These are phyloP conservation scores for Schizotus pectinicornis DNA, from an alignment of 2,888 invertebrate species.

Conservation along the genomic window DNA sequence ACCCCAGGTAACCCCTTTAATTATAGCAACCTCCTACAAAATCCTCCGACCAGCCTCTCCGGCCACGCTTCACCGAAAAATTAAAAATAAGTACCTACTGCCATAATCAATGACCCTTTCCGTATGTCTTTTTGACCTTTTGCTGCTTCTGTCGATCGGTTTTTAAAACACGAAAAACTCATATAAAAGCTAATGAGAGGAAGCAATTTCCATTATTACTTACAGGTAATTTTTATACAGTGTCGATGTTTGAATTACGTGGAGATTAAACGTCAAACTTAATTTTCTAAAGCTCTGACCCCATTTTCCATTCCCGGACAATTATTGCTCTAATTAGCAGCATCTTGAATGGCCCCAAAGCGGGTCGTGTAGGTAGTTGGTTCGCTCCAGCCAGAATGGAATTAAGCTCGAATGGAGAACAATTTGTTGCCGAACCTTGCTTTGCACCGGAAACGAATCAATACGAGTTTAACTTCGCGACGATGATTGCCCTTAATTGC, in stretches of 20 bases:
- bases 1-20: slow-evolving; percentile 21
- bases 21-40: slow-evolving; percentile 10
- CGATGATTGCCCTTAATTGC: slow-evolving; percentile 43
- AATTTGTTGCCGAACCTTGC: slow-evolving; percentile 45
- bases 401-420: slow-evolving; percentile 50
- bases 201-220: no score
- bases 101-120: no score
- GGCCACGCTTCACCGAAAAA: not conserved
- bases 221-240: no score
- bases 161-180: no score
- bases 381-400: slow-evolving; percentile 46
- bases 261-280: no score
- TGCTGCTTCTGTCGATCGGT: no score
- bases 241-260: no score
- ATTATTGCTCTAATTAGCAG: not conserved
- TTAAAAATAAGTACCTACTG: no score
- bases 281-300: not conserved
- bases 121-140: no score
- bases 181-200: no score
- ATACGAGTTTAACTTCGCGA: slow-evolving; percentile 44
- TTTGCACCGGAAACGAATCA: slow-evolving; percentile 45
- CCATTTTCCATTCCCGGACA: not conserved
- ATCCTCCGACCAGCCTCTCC: no score
- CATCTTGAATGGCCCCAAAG: no score
- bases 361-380: slow-evolving; percentile 39